Conservation (phyloP, 2,888 invertebrate species). For the Liodrosophila aerea region DNA sequence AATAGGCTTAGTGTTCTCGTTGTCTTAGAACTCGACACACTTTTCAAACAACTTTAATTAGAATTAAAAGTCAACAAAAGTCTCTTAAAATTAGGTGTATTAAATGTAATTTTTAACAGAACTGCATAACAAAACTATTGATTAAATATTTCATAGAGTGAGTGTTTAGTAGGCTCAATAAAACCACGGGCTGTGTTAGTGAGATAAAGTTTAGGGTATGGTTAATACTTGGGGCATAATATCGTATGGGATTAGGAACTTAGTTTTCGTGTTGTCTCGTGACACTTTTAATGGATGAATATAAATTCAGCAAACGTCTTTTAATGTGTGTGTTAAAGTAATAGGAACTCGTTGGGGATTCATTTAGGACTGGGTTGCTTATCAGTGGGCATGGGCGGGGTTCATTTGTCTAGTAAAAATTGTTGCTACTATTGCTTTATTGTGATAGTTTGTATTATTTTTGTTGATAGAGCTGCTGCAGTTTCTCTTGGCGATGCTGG, state of each 20-base stretch:
- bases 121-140: slow-evolving; percentile 56
- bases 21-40: slow-evolving; percentile 47
- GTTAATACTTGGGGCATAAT: slow-evolving; percentile 30
- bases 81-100: slow-evolving; percentile 60
- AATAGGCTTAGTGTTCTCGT: slow-evolving; percentile 51
- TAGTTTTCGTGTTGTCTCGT: slow-evolving; percentile 42
- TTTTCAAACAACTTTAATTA: slow-evolving; percentile 63
- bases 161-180: slow-evolving; percentile 11
- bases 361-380: slow-evolving; percentile 20
- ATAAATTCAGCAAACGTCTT: slow-evolving; percentile 61
- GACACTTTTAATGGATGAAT: slow-evolving; percentile 43
- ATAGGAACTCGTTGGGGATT: slow-evolving; percentile 34
- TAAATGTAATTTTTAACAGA: slow-evolving; percentile 62
- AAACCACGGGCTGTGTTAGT: slow-evolving; percentile 21
- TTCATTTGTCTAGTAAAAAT: slow-evolving; percentile 43
- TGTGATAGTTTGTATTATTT: slow-evolving; percentile 53
- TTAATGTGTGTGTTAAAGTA: slow-evolving; percentile 47
- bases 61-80: slow-evolving; percentile 55
- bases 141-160: slow-evolving; percentile 17
- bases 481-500: slow-evolving; percentile 79
- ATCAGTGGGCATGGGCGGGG: slow-evolving; percentile 35
- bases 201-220: slow-evolving; percentile 11
- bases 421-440: slow-evolving; percentile 44
- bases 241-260: slow-evolving; percentile 50
- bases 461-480: slow-evolving; percentile 82